phyloP scores from a whole-genome alignment of 2,888 invertebrate genomes.

The Smittia aterrima region DNA sequence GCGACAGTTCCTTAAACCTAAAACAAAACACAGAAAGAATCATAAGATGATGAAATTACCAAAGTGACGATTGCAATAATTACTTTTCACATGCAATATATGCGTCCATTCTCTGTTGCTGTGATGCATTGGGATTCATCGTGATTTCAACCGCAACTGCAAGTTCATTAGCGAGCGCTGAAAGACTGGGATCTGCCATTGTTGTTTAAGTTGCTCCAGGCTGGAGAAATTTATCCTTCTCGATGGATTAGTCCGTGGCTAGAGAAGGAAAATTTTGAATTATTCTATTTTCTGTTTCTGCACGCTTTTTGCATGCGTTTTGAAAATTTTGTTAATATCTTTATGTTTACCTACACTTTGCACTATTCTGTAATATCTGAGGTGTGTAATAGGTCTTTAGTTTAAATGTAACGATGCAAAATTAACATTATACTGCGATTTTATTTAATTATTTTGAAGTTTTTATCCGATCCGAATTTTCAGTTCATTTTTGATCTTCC shows the following conservation, averaged over 20 bases:
- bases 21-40: slow-evolving; percentile 43
- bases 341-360: too few relatives aligned
- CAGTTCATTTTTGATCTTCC: too few relatives aligned
- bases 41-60: background rate
- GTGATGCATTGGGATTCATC: slow-evolving; percentile 74
- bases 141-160: slow-evolving; percentile 79
- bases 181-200: slow-evolving; percentile 49
- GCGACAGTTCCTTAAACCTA: slow-evolving; percentile 80
- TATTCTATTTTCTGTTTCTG: too few relatives aligned
- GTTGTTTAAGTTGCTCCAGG: background rate
- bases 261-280: too few relatives aligned
- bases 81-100: slow-evolving; percentile 78
- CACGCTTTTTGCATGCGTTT: background rate
- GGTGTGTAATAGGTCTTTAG: too few relatives aligned
- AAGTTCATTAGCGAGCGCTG: slow-evolving; percentile 65
- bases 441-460: too few relatives aligned
- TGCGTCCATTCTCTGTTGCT: slow-evolving; percentile 74
- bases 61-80: slow-evolving; percentile 9
- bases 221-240: background rate
- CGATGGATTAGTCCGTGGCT: too few relatives aligned
- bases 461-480: too few relatives aligned
- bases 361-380: too few relatives aligned
- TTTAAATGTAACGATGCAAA: too few relatives aligned
- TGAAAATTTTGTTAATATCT: background rate
- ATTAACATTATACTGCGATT: too few relatives aligned